These are phyloP conservation scores for Anguilla marmorata DNA, from an alignment of 2,797 vertebrate genomes.

Conservation along the genomic window DNA sequence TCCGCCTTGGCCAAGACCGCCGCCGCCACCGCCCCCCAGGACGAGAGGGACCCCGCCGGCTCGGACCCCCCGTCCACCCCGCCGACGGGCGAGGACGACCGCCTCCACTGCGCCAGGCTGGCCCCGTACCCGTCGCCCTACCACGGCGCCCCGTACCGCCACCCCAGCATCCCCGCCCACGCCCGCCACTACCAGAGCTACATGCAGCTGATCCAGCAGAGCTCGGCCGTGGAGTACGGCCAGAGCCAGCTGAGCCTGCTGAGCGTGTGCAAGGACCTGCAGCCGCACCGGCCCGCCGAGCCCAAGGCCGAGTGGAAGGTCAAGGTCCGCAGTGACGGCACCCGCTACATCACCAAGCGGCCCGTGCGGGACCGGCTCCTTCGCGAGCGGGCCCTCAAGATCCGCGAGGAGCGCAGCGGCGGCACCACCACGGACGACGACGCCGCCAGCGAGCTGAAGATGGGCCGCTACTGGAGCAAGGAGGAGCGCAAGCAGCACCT, in stretches of 20 bases:
- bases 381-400: slow-evolving; percentile 90
- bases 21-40: slow-evolving; percentile 52
- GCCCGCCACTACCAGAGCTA: slow-evolving; percentile 90
- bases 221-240: slow-evolving; percentile 88
- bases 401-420: slow-evolving; percentile 89
- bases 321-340: slow-evolving; percentile 90
- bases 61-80: slow-evolving; percentile 72
- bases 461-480: slow-evolving; percentile 97
- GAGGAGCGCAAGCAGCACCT: slow-evolving; percentile 93
- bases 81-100: slow-evolving; percentile 73
- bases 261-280: slow-evolving; percentile 81
- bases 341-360: slow-evolving; percentile 88
- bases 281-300: slow-evolving; percentile 69
- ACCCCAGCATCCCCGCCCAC: slow-evolving; percentile 76
- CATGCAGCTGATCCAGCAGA: slow-evolving; percentile 94
- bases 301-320: slow-evolving; percentile 95
- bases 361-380: slow-evolving; percentile 91
- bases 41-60: slow-evolving; percentile 72
- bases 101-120: slow-evolving; percentile 59
- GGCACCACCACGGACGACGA: slow-evolving; percentile 94
- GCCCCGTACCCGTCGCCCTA: slow-evolving; percentile 79
- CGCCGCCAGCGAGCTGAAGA: slow-evolving; percentile 93
- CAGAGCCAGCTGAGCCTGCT: slow-evolving; percentile 94
- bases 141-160: slow-evolving; percentile 80
- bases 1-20: slow-evolving; percentile 47